These are phyloP conservation scores for Sclerurus mexicanus DNA, from an alignment of 2,113 vertebrate species.

Conservation along the genomic window DNA sequence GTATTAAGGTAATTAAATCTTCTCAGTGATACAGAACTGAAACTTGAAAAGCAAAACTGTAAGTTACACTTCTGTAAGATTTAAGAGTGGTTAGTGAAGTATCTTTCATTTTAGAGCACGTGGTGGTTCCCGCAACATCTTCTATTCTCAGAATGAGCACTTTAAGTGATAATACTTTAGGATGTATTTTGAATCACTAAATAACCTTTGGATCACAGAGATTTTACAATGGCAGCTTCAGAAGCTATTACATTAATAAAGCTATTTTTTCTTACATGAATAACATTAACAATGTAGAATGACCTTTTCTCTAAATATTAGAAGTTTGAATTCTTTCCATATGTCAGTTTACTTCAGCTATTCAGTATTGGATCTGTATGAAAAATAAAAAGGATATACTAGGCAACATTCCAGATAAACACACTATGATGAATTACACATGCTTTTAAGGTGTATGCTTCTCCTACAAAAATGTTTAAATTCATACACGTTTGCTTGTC, in stretches of 20 bases:
- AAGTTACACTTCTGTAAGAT: neutral
- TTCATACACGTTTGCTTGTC: neutral
- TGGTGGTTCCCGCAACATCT: neutral
- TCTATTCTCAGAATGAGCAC: neutral
- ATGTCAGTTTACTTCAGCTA: neutral
- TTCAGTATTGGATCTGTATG: neutral
- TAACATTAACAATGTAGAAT: neutral
- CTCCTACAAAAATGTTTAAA: neutral
- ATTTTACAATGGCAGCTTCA: neutral
- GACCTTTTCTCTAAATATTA: neutral
- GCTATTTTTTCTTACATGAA: neutral
- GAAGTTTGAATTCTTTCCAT: neutral
- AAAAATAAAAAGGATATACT: neutral
- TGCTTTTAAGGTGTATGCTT: neutral
- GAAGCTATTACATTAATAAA: neutral
- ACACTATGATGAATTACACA: neutral
- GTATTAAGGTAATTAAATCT: neutral
- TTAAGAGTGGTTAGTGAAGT: neutral
- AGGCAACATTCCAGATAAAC: neutral
- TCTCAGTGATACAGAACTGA: neutral
- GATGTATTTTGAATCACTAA: neutral
- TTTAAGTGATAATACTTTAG: neutral
- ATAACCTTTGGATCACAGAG: neutral
- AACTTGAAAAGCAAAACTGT: neutral
- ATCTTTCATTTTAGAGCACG: neutral